Base-by-base conservation (phyloP, 1,140 invertebrate species). In the Drosophila chauvacae region DNA sequence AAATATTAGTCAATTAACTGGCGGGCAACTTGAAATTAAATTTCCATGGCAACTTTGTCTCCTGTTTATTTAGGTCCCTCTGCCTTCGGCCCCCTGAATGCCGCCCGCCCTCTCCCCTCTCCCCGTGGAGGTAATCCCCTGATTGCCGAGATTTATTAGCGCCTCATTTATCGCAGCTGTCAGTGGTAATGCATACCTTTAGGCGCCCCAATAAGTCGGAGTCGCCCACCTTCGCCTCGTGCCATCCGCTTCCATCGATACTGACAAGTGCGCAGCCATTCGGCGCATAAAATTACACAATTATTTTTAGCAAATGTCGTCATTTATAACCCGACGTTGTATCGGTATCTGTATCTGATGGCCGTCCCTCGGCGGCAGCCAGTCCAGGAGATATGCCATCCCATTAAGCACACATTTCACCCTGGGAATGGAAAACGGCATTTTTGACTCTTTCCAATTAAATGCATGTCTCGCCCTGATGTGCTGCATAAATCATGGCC, bases 221-320 rank as follows among this genome's bases (percentile, higher is more conserved):
- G 23, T 48, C 39, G 28, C 47, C 65, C 57, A 58, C 33, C 44
- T 62, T 48, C 60, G 39, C n/a, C 58, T 61, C 44, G 30, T 47
- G 45, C 51, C 77, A 58, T 61, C 48, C 57, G 33, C 42, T 51
- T 70, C 66, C 70, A 80, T 82, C 75, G 85, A 80, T 63, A 70
- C 72, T 73, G 84, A 88, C 74, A 88, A 77, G 80, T 83, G 66
- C 77, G 45, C 72, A 45, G 41, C 28, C 66, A 79, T 75, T 71
- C 58, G 53, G 62, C 63, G 75, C 62, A 71, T 78, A 72, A 76
- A 79, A 81, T 88, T 68, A 69, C 75, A 55, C 76, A 77, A 82
- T 87, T 80, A 82, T 79, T 71, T 76, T 83, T 73, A 72, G 81
- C 80, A 88, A 87, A 72, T 80, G 72, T 80, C 59, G 42, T 88